Percentiles rank a stretch among this genome's conserved stretches.
phyloP scores from a whole-genome alignment of 1,140 invertebrate species.

The Drosophila pruinosa region DNA sequence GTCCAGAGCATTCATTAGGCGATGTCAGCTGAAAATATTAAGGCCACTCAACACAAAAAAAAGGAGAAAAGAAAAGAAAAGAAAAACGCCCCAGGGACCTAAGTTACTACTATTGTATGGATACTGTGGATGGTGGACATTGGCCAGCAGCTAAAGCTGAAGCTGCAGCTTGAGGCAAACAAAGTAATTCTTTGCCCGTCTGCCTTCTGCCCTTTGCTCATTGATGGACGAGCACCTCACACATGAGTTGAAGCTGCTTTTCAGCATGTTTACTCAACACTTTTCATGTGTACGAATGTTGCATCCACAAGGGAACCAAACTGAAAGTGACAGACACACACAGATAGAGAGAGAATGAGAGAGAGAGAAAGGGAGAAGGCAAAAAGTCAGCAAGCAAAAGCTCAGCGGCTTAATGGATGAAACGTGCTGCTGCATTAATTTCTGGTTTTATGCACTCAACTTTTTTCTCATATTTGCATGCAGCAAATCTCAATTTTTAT shows the following conservation, averaged over 20 bases:
- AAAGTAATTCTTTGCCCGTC: slow-evolving; percentile 28
- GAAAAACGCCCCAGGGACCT: neutral
- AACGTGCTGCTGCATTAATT: slow-evolving; percentile 78
- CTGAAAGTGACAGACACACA: neutral
- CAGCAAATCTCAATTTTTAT: slow-evolving; percentile 52
- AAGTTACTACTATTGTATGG: neutral
- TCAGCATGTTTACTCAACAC: slow-evolving; percentile 73
- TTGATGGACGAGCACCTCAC: slow-evolving; percentile 33
- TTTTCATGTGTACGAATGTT: slow-evolving; percentile 63
- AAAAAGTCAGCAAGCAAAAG: slow-evolving; percentile 79
- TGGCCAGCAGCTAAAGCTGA: slow-evolving; percentile 3
- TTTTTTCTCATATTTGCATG: slow-evolving; percentile 48
- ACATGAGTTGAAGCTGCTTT: neutral
- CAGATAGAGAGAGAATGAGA: neutral
- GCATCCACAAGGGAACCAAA: slow-evolving; percentile 32
- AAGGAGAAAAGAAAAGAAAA: neutral
- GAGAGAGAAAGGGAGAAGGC: neutral
- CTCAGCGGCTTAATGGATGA: slow-evolving; percentile 76
- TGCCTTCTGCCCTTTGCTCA: neutral
- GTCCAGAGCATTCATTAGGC: slow-evolving; percentile 44
- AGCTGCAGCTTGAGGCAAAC: slow-evolving; percentile 11
- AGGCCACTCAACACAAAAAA: slow-evolving; percentile 34
- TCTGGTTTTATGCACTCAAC: slow-evolving; percentile 69
- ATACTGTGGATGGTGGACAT: slow-evolving; percentile 8
- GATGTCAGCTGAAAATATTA: slow-evolving; percentile 48